Evolutionary conservation across 2,797 vertebrate species (phyloP).

Genomic region (Tinamus major): DNA sequence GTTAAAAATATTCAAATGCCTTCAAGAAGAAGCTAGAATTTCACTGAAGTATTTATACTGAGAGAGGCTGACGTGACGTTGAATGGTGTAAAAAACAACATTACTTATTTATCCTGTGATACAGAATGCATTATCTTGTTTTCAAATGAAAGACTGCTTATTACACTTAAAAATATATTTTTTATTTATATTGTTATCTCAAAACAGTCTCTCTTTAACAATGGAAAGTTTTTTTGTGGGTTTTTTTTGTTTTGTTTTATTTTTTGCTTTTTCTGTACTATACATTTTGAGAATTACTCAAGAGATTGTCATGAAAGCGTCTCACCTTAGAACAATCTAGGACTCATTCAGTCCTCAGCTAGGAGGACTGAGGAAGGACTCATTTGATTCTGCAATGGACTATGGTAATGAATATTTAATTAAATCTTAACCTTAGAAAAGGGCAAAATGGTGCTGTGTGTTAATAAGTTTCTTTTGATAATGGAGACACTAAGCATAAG

Average conservation of each 20-base stretch:
- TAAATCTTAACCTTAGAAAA: neutral
- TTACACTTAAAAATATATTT: neutral
- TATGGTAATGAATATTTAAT: neutral
- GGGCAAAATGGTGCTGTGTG: neutral
- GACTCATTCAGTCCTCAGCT: too few species aligned
- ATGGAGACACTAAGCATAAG: neutral
- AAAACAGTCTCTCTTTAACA: neutral
- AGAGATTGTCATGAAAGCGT: neutral
- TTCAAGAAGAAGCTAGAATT: neutral
- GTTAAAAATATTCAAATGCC: accelerated
- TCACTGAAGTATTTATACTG: neutral
- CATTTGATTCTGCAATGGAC: neutral
- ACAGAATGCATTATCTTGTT: neutral
- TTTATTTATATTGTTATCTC: neutral
- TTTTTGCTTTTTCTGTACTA: neutral
- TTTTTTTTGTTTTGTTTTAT: too few species aligned
- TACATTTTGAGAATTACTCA: neutral
- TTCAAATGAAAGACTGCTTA: neutral
- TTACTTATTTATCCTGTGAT: neutral
- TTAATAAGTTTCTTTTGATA: neutral
- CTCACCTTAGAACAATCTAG: neutral
- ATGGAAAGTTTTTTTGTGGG: neutral
- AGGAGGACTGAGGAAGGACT: neutral
- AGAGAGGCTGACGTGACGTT: neutral
- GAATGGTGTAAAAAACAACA: neutral